phyloP scores from a whole-genome alignment of 1,140 invertebrate species.

The Meloidogyne hapla region DNA sequence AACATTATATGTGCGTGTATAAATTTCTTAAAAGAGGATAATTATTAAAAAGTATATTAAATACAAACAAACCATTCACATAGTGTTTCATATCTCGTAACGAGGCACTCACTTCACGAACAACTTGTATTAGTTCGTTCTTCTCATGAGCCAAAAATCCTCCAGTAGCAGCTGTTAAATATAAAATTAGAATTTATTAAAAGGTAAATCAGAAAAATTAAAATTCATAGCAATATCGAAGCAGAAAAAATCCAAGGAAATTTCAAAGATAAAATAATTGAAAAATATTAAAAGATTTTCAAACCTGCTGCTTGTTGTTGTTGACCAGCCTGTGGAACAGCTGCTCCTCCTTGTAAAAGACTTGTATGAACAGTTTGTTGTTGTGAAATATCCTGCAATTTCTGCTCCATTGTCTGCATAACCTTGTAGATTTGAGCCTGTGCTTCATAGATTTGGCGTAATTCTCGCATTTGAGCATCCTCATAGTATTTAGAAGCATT shows the following conservation, averaged over 20 bases:
- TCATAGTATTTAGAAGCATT: constrained; percentile 58
- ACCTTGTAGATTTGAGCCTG: constrained; percentile 58
- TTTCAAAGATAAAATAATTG: background rate
- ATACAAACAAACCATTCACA: constrained; percentile 36
- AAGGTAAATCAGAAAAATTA: too few relatives aligned
- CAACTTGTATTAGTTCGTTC: constrained; percentile 56
- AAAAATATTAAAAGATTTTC: background rate
- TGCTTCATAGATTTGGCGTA: constrained; percentile 58
- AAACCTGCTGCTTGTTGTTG: constrained; percentile 41
- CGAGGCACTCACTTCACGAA: constrained; percentile 55
- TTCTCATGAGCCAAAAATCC: constrained; percentile 57
- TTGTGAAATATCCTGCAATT: constrained; percentile 42
- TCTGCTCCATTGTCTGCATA: constrained; percentile 55
- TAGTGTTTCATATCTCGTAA: constrained; percentile 63
- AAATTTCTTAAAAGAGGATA: constrained; percentile 53
- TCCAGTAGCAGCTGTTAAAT: background rate
- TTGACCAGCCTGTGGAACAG: background rate
- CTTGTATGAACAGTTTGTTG: constrained; percentile 40
- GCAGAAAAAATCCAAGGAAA: background rate
- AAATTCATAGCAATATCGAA: too few relatives aligned
- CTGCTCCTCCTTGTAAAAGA: constrained; percentile 37
- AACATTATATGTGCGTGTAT: constrained; percentile 61
- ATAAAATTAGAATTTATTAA: background rate
- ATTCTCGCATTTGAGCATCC: constrained; percentile 57
- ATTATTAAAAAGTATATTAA: background rate